These are phyloP conservation scores for Setophaga kirtlandii DNA, from an alignment of 2,113 vertebrate species.

Conservation along the genomic window DNA sequence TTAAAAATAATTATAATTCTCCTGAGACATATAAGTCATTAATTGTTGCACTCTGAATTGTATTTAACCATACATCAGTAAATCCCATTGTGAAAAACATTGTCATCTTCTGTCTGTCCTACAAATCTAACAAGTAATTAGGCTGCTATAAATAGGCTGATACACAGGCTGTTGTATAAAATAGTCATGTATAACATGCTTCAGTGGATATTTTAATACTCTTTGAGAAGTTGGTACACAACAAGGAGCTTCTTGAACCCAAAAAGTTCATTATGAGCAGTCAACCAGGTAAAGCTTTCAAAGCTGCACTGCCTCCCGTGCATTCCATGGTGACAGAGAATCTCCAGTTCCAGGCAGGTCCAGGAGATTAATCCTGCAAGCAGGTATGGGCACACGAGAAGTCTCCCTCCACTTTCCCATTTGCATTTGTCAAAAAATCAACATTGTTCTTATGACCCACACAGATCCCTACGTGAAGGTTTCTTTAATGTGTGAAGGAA, in stretches of 20 bases:
- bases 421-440: neutral
- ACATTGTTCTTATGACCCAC: slow-evolving; percentile 19
- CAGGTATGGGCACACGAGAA: neutral
- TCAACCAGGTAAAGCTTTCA: slow-evolving; percentile 13
- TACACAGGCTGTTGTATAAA: neutral
- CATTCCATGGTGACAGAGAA: neutral
- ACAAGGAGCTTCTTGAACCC: slow-evolving; percentile 42
- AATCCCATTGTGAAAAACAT: neutral
- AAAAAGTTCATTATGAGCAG: slow-evolving; percentile 35
- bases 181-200: neutral
- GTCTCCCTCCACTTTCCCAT: neutral
- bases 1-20: neutral
- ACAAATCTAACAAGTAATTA: slow-evolving; percentile 12
- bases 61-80: neutral
- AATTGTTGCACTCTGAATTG: neutral
- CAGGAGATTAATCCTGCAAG: neutral
- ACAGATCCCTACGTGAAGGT: slow-evolving; percentile 99
- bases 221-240: neutral
- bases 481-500: slow-evolving; percentile 96
- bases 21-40: neutral
- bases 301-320: neutral
- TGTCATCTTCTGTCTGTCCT: neutral
- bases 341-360: neutral
- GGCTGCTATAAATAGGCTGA: slow-evolving; percentile 20
- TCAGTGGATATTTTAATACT: slow-evolving; percentile 22